phyloP scores from a whole-genome alignment of 1,140 invertebrate species.

The Globodera ellingtonae region DNA sequence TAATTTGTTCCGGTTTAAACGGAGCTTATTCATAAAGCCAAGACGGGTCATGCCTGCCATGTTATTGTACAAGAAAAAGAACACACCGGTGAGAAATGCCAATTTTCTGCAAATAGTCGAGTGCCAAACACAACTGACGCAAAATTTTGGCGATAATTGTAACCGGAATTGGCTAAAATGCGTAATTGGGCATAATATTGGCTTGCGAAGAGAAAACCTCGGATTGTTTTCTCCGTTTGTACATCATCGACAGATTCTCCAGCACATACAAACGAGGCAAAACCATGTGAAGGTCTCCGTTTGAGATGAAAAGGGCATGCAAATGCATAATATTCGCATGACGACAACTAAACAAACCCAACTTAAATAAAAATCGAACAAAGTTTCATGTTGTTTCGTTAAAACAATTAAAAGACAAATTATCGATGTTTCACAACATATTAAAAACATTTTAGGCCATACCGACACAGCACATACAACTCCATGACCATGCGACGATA shows the following conservation, averaged over 20 bases:
- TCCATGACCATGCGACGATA: conserved; percentile 46
- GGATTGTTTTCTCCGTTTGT: conserved; percentile 27
- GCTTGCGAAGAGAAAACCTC: conserved; percentile 22
- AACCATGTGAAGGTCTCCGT: conserved; percentile 41
- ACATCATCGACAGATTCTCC: conserved; percentile 29
- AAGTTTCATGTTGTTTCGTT: too few relatives aligned
- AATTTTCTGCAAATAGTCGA: conserved; percentile 43
- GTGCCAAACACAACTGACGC: conserved; percentile 42
- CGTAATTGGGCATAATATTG: neutral
- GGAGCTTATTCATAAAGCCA: neutral
- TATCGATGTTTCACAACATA: too few relatives aligned
- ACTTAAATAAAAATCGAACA: neutral
- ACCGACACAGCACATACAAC: conserved; percentile 42
- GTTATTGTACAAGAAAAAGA: conserved; percentile 12
- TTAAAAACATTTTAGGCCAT: neutral
- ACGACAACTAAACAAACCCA: conserved; percentile 36
- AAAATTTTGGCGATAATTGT: conserved; percentile 46
- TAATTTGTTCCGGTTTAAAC: too few relatives aligned
- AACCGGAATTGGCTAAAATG: conserved; percentile 46
- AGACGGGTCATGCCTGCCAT: neutral
- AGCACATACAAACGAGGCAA: conserved; percentile 46
- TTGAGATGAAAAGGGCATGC: conserved; percentile 43
- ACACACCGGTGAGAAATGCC: conserved; percentile 46
- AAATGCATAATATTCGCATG: conserved; percentile 49
- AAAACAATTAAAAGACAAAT: neutral